phyloP scores from a whole-genome alignment of 2,113 vertebrate genomes.

The Colinus virginianus region DNA sequence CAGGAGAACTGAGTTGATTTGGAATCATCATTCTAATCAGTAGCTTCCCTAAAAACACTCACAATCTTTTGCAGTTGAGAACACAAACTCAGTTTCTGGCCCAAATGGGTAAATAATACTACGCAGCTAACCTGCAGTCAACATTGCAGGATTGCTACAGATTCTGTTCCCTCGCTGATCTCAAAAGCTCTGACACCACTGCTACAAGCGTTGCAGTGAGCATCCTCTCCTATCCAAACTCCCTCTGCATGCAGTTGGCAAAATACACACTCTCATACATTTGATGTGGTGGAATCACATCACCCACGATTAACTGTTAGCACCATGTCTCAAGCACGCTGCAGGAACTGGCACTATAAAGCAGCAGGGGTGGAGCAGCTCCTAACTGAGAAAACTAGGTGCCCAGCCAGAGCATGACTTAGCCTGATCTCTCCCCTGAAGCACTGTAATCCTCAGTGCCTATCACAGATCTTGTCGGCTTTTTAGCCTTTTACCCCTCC shows the following conservation, averaged over 20 bases:
- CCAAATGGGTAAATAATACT: neutral
- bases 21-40: neutral
- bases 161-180: conserved; percentile 12
- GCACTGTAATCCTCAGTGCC: neutral
- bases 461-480: neutral
- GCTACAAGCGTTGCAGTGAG: neutral
- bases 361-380: neutral
- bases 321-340: neutral
- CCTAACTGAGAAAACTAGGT: neutral
- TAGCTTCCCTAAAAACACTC: neutral
- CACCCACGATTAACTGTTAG: neutral
- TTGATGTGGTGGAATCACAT: neutral
- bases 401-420: neutral
- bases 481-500: neutral
- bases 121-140: neutral
- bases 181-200: conserved; percentile 22
- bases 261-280: neutral
- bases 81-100: conserved; percentile 17
- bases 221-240: conserved; percentile 1
- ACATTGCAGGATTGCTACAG: conserved; percentile 30
- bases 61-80: neutral
- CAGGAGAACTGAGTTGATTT: neutral
- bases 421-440: neutral
- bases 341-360: neutral
- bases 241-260: conserved; percentile 36